Evolutionary conservation across 92 coral and sea anemone genomes (phyloP), one percentile per base, ranked within the genome.

Genomic region (Phymanthus crucifer): DNA sequence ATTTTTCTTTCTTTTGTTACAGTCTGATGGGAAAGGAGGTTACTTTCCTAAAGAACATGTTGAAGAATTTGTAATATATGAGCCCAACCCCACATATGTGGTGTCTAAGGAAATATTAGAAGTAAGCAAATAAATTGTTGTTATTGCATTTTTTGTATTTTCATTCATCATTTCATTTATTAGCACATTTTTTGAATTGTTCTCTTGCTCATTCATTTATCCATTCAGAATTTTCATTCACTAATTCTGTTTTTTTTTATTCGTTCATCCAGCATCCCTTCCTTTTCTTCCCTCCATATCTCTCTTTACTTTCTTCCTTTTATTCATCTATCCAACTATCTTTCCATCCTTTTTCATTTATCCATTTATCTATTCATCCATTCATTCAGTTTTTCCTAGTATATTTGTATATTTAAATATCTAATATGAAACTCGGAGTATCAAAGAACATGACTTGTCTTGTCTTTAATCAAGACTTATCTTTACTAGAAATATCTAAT

Each of bases 21-120:
- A 72, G 77, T 24, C 78, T 71, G 66, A 37, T 70, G 78, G 77
- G 2, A 72, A 80, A 80, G 86, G 66, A 48, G 84, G 86, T 7
- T 82, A 24, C 47, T 82, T 82, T 47, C 86, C 86, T 2, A 82
- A 82, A 74, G 86, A 82, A 64, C 52, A 64, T 38, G 78, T 82
- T 37, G 79, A 73, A 74, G 86, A 82, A 75, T 73, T 47, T 18
- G 19, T 74, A 3, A 37, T 82, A 13, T 82, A 82, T 61, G 86
- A 82, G 3, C 26, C 23, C 19, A 64, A 61, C 18, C 86, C 86
- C 14, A 16, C 69, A 0, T 82, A 32, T 64, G 86, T 82, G 2
- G 86, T 82, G 12, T 73, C 86, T 38, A 75, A 82, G 29, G 86
- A 80, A 2, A 71, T 61, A 64, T 37, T 77, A 35, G 86, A 61